Percentiles rank a stretch among this genome's conserved stretches.
phyloP scores from a whole-genome alignment of 2,888 invertebrate species.

The Synanthedon myopaeformis region DNA sequence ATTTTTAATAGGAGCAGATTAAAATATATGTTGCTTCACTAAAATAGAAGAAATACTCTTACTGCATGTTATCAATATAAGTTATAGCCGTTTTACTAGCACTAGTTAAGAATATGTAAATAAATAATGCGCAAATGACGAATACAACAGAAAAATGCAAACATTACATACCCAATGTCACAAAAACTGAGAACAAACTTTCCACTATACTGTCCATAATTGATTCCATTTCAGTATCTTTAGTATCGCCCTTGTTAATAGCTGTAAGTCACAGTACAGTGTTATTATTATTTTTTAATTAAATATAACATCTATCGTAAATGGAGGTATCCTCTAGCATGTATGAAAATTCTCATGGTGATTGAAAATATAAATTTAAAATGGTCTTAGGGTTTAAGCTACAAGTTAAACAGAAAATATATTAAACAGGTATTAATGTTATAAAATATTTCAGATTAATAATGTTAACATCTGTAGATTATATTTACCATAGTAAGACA shows the following conservation, averaged over 20 bases:
- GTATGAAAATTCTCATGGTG: not conserved
- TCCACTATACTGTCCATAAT: slow-evolving; percentile 96
- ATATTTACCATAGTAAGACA: slow-evolving; percentile 90
- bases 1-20: slow-evolving; percentile 2
- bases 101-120: no score
- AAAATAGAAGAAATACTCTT: no score
- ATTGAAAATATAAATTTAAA: not conserved
- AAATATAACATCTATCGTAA: not conserved
- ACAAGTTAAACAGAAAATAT: not conserved
- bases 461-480: not conserved
- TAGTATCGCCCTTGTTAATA: slow-evolving; percentile 92
- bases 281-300: slow-evolving; percentile 1
- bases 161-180: slow-evolving; percentile 82
- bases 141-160: not conserved
- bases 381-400: not conserved
- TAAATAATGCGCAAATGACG: no score
- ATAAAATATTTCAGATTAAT: not conserved
- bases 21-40: not conserved
- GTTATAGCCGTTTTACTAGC: no score
- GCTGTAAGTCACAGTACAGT: slow-evolving; percentile 66
- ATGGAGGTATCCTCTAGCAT: no score
- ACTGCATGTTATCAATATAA: no score
- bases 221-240: slow-evolving; percentile 94
- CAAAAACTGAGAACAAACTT: slow-evolving; percentile 96
- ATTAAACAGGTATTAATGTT: not conserved